Percentiles rank a stretch among this genome's conserved stretches.
Conservation (phyloP, 2,113 vertebrate species). For the Heptranchias perlo region DNA sequence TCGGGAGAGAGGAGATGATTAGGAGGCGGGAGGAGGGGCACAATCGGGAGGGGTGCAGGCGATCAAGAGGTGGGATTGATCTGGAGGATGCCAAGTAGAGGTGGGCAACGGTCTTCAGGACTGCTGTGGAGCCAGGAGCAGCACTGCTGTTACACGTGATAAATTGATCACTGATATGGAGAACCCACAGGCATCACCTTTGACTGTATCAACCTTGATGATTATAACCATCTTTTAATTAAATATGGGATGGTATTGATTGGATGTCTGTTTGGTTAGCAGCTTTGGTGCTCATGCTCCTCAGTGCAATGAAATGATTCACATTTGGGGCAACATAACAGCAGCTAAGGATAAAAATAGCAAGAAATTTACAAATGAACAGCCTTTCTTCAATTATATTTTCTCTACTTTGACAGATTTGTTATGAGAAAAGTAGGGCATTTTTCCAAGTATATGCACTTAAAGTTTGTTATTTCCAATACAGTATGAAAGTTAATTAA, state of each 20-base stretch:
- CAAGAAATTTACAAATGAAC: background rate
- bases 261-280: background rate
- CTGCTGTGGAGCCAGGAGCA: too few species aligned
- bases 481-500: background rate
- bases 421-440: background rate
- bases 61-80: too few species aligned
- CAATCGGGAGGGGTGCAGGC: too few species aligned
- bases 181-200: too few species aligned
- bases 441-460: background rate
- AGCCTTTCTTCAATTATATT: background rate
- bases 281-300: background rate
- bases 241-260: background rate
- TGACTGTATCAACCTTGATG: too few species aligned
- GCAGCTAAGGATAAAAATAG: background rate
- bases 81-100: too few species aligned
- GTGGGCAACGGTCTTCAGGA: too few species aligned
- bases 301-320: background rate
- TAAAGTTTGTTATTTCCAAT: background rate
- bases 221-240: too few species aligned
- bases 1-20: too few species aligned
- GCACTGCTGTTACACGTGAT: too few species aligned
- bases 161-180: too few species aligned
- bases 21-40: too few species aligned
- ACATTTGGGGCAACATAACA: background rate
- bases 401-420: background rate